Evolutionary conservation across 1,140 invertebrate species (phyloP).

Genomic region (Procambarus clarkii): DNA sequence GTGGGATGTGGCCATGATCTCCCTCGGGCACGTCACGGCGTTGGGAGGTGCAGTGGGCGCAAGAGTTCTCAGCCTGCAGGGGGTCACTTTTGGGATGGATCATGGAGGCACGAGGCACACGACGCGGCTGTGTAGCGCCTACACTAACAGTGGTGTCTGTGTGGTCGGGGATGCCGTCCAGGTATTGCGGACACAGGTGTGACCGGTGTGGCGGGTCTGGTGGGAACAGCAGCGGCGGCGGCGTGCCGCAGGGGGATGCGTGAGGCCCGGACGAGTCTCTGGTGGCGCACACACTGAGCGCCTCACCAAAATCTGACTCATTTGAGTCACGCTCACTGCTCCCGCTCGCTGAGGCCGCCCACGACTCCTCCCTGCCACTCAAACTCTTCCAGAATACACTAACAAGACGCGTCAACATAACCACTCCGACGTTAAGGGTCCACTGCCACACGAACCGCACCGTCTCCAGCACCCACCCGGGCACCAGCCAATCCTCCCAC

Average conservation of each 20-base stretch:
- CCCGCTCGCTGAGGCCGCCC: constrained; percentile 30
- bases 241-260: constrained; percentile 50
- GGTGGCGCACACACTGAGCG: constrained; percentile 53
- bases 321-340: constrained; percentile 50
- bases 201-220: constrained; percentile 1
- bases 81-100: constrained; percentile 51
- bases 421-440: constrained; percentile 42
- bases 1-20: not conserved
- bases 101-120: constrained; percentile 59
- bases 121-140: constrained; percentile 7
- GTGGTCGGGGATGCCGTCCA: not conserved
- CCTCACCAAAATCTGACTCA: constrained; percentile 55
- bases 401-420: constrained; percentile 41
- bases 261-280: constrained; percentile 56
- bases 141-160: not conserved
- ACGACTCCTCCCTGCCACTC: constrained; percentile 41
- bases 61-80: not conserved
- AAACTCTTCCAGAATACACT: constrained; percentile 43
- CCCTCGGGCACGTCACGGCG: not conserved
- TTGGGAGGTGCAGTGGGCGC: not conserved
- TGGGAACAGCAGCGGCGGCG: constrained; percentile 10
- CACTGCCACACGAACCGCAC: constrained; percentile 23
- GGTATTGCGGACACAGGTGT: not conserved
- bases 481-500: constrained; percentile 30
- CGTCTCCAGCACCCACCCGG: constrained; percentile 35